Evolutionary conservation across 1,140 invertebrate species (phyloP), one percentile per base, ranked within the genome.

Genomic region (Atta cephalotes): DNA sequence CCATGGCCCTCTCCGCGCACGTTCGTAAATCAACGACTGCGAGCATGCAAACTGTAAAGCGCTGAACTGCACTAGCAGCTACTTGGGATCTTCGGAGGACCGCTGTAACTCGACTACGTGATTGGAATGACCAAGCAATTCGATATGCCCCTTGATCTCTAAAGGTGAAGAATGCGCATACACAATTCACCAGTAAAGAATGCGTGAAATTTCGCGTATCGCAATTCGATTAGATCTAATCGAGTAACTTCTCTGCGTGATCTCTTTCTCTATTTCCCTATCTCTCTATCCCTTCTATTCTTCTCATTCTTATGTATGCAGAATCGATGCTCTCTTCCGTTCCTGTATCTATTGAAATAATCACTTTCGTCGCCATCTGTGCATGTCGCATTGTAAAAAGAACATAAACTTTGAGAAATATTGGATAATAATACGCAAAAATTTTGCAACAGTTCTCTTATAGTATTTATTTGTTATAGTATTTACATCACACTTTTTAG

Each of bases 111-210:
- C 56, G 70, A 62, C 58, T 84, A 84, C 80, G 80, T 84, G 80
- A 84, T 84, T 84, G 70, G 80, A 76, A 84, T 84, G 80, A 84
- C 80, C 80, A 28, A 84, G 28, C 39, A n/a, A 62, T 76, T 35
- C 70, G 56, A 84, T 76, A 84, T 76, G 25, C 39, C n/a, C 39
- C 80, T 79, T 79, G 56, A 74, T 84, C 80, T 76, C 25, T 25
- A 25, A 63, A 35, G 10, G 12, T 35, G 14, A 74, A 82, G 68
- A 82, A 82, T 81, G 66, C 65, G 21, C 49, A 39, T 45, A 10
- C 9, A 63, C 39, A 63, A 63, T 65, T 79, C 25, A 31, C 39
- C 21, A 12, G 60, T 45, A 51, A 79, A 45, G 39, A 65, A 63
- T 35, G 78, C n/a, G 31, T 53, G 1, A 60, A 74, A 18, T 76